These are phyloP conservation scores for Drosophila virilis DNA, from an alignment of 1,140 invertebrate species.

Conservation along the genomic window DNA sequence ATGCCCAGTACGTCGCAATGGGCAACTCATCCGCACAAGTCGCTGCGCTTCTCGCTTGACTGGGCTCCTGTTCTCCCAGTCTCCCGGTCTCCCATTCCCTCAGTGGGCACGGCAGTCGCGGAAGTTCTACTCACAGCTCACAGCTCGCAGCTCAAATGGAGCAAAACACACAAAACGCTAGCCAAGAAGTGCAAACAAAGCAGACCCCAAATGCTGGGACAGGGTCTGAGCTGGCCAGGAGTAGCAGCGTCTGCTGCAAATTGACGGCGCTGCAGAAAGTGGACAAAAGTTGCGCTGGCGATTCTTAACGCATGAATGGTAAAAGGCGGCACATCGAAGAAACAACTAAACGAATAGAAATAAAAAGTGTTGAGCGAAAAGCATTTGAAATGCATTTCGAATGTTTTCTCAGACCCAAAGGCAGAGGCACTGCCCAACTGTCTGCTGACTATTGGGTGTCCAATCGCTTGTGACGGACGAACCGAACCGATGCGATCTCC, in stretches of 20 bases:
- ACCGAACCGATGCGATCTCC: conserved; percentile 58
- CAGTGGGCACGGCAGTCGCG: conserved; percentile 57
- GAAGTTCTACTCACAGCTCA: conserved; percentile 49
- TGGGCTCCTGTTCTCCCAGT: conserved; percentile 42
- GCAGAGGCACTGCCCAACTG: conserved; percentile 22
- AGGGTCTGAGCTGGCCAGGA: conserved; percentile 10
- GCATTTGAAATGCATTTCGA: conserved; percentile 71
- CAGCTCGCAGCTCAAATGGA: conserved; percentile 71
- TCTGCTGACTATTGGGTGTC: conserved; percentile 57
- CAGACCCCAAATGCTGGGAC: conserved; percentile 70
- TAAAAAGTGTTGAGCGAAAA: conserved; percentile 65
- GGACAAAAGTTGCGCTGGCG: conserved; percentile 58
- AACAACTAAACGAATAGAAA: conserved; percentile 29
- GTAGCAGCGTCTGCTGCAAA: conserved; percentile 53
- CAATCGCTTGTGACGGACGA: conserved; percentile 78
- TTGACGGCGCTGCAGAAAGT: conserved; percentile 73
- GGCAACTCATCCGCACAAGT: conserved; percentile 18
- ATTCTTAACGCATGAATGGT: conserved; percentile 79
- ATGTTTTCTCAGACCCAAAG: conserved; percentile 45
- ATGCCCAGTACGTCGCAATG: background rate
- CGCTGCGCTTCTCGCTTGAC: conserved; percentile 52
- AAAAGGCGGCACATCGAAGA: conserved; percentile 45
- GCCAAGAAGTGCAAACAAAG: conserved; percentile 73
- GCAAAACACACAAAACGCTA: conserved; percentile 67
- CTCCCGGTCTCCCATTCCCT: conserved; percentile 25